Evolutionary conservation across 2,113 vertebrate species (phyloP), one percentile per base, ranked within the genome.

Genomic region (Strix uralensis): DNA sequence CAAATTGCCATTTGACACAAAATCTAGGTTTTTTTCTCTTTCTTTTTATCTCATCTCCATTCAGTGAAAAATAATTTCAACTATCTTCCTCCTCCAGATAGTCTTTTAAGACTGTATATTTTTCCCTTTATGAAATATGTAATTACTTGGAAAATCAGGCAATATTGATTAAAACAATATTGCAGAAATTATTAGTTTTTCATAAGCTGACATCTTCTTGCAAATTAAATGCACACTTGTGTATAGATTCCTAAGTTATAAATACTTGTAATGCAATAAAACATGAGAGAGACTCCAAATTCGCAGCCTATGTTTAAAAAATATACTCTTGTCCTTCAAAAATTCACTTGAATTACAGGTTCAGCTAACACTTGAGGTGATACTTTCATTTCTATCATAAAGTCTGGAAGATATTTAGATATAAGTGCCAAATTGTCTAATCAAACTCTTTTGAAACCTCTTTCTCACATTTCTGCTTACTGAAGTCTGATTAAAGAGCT

Each of bases 31-130:
- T 44, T 44, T 49, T 74, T 20, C 9, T 57, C 18, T 62, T 62
- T 58, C 27, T 86, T 66, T 92, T 14, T 62, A 40, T 54, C 13
- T 80, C 34, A 8, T 26, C 19, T 46, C 6, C 26, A 66, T 89
- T 49, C 51, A 62, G 4, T 54, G 46, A 78, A 90, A 81, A 71
- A 61, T n/a, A 72, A 57, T 11, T 85, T 52, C 10, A 17, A 22
- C 51, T 23, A 30, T 32, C 2, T 2, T 86, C 4, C 4, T 63
- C 10, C 14, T 2, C 15, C 21, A 32, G 36, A 47, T 0, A 62
- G 4, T 65, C 7, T 62, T 11, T 55, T 81, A 73, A 81, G 42
- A 46, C 15, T 0, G 2, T 20, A n/a, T 18, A 2, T 13, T 79
- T 92, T 89, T 75, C 7, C 8, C 16, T 30, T 62, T 55, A 32